Base-by-base conservation (phyloP, 2,888 invertebrate species). In the Mactromeris polynyma region DNA sequence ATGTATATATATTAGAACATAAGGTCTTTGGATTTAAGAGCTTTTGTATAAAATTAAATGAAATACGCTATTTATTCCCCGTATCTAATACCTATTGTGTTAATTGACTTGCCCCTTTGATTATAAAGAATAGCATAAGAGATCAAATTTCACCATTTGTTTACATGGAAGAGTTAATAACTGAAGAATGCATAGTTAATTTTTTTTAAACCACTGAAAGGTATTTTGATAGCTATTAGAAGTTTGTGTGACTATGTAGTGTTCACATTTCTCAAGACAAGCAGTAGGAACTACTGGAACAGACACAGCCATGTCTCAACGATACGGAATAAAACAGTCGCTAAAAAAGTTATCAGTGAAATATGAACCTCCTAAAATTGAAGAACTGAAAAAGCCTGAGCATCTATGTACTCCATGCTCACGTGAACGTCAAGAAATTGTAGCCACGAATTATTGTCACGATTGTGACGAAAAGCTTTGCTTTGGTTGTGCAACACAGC, bases 401-500 rank as follows among this genome's bases (percentile, higher is more conserved):
- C 87, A 90, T 46, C 36, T 83, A 4, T 92, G 92, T 69, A 42
- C 86, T 1, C 89, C 90, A 38, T 92, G 92, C 51, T 69, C 83
- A 2, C 86, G 92, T 4, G 92, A 90, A 78, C 58, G 64, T 3
- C 42, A 88, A 38, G 46, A 81, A 21, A 79, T 85, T 0, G 90
- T 89, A 73, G 90, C 90, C 0, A 80, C 80, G 0, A 89, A 78
- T 33, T 92, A 79, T 79, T 92, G 92, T 38, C 54, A 82, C 0
- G 90, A 90, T 0, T 92, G 92, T 79, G 80, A 88, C 2, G 92
- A 92, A 40, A 92, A 86, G 40, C 86, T 92, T 11, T 92, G 92
- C 80, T n/a, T 77, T n/a, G 40, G 40, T 19, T 92, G 92, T 31
- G 77, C 81, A 14, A 31, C 77, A 17, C 90, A 90, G 31, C 92